These are phyloP conservation scores for Arctopsyche grandis DNA, from an alignment of 1,140 invertebrate genomes.

Conservation along the genomic window DNA sequence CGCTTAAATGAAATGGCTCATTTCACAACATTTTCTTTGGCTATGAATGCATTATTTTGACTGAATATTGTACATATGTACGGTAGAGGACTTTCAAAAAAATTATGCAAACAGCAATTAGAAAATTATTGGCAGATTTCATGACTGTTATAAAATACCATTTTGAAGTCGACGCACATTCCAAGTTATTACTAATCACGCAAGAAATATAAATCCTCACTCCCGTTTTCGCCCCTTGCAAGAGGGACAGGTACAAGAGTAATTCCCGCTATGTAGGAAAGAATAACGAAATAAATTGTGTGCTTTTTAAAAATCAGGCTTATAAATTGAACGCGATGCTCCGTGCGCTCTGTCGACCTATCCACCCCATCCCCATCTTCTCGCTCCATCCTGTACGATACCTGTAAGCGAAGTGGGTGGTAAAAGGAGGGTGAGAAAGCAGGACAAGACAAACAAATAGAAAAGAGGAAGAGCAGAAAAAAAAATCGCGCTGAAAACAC, in stretches of 20 bases:
- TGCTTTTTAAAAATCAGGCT: slow-evolving; percentile 56
- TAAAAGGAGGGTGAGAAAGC: neutral
- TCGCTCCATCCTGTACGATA: neutral
- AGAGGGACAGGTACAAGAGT: slow-evolving; percentile 44
- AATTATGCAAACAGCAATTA: too few species aligned
- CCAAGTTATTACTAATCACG: slow-evolving; percentile 46
- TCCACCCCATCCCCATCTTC: slow-evolving; percentile 5
- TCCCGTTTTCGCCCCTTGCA: slow-evolving; percentile 17
- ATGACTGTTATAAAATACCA: too few species aligned
- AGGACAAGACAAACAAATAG: slow-evolving; percentile 53
- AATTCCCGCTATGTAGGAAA: slow-evolving; percentile 50
- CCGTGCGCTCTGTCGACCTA: slow-evolving; percentile 42
- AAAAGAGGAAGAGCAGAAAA: slow-evolving; percentile 45
- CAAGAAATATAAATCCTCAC: slow-evolving; percentile 23
- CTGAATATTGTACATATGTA: too few species aligned
- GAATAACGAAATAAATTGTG: slow-evolving; percentile 55
- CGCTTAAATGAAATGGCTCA: too few species aligned
- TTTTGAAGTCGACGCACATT: slow-evolving; percentile 30
- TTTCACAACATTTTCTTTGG: too few species aligned
- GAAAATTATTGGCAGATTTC: too few species aligned
- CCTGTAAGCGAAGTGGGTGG: neutral
- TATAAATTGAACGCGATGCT: slow-evolving; percentile 55
- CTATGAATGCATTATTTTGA: too few species aligned
- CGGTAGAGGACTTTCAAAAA: neutral
- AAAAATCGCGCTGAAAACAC: slow-evolving; percentile 39